Percentiles rank a stretch among this genome's conserved stretches.
phyloP scores from a whole-genome alignment of 2,113 vertebrate species.

The Macaca fascicularis region T2T-MFA8v1.1 NC_088378.1:64668001-64668500 shows the following conservation, averaged over 20 bases:
- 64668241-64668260: constrained; percentile 17
- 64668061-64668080: neutral
- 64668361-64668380: neutral
- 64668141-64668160: neutral
- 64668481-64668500: constrained; percentile 19
- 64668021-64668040: neutral
- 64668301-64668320: neutral
- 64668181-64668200: constrained; percentile 34
- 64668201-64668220: neutral
- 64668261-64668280: constrained; percentile 51
- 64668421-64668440: neutral
- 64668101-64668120: neutral
- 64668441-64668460: constrained; percentile 27
- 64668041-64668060: neutral
- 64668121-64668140: neutral
- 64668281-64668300: neutral
- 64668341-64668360: neutral
- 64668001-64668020: neutral
- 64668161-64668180: constrained; percentile 2
- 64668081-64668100: neutral
- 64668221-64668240: constrained; percentile 16
- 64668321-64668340: neutral
- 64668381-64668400: constrained; percentile 4
- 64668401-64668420: neutral
- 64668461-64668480: constrained; percentile 15